phyloP scores from a whole-genome alignment of 1,140 invertebrate genomes.

The Dendrolimus kikuchii region DNA sequence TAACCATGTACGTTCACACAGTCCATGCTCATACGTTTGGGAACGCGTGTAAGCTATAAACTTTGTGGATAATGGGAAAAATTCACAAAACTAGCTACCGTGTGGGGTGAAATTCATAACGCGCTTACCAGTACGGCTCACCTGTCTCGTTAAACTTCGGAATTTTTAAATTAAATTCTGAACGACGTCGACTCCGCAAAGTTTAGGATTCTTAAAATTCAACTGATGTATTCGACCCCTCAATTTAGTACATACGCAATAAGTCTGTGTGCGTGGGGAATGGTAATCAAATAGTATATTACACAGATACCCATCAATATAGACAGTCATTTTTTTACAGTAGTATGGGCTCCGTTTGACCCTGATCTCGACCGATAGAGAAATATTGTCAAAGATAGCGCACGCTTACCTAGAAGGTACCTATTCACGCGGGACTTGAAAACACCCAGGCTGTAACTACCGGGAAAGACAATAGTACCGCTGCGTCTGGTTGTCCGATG shows the following conservation, averaged over 20 bases:
- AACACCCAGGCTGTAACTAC: not conserved
- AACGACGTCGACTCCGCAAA: constrained; percentile 56
- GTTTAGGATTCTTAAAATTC: constrained; percentile 67
- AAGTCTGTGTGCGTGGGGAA: constrained; percentile 6
- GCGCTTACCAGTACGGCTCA: constrained; percentile 61
- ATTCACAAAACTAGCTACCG: constrained; percentile 54
- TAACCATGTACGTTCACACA: not conserved
- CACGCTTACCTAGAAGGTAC: too few species aligned
- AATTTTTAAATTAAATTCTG: constrained; percentile 71
- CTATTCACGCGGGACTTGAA: too few species aligned
- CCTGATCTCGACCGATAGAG: too few species aligned
- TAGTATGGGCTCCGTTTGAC: too few species aligned
- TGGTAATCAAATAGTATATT: not conserved
- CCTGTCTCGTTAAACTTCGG: constrained; percentile 67
- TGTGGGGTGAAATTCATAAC: constrained; percentile 63
- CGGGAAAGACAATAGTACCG: constrained; percentile 34
- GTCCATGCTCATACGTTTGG: constrained; percentile 20
- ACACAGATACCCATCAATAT: not conserved
- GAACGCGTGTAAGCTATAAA: constrained; percentile 52
- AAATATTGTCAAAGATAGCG: too few species aligned
- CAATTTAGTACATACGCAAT: constrained; percentile 55
- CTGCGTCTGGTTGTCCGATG: constrained; percentile 20
- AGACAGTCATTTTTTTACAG: too few species aligned
- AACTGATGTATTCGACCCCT: constrained; percentile 57
- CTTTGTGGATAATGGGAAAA: constrained; percentile 49